Evolutionary conservation across 2,888 invertebrate species (phyloP).

Genomic region (Cataglyphis rosenhaueri): DNA sequence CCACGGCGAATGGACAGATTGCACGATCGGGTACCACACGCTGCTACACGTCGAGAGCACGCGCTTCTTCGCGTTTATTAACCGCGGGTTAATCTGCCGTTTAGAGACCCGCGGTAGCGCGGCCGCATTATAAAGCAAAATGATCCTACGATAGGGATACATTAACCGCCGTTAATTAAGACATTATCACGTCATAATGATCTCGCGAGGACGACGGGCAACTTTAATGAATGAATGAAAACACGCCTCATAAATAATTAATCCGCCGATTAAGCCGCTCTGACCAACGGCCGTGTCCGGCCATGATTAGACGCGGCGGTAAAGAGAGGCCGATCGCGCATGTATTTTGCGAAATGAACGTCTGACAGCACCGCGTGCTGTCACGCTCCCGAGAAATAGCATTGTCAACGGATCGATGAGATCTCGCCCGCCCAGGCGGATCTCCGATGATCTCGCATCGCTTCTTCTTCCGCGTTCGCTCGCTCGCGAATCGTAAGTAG

Average conservation of each 20-base stretch:
- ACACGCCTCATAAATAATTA: slow-evolving; percentile 86
- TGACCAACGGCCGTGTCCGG: slow-evolving; percentile 60
- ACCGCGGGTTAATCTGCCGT: slow-evolving; percentile 83
- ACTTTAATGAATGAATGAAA: slow-evolving; percentile 85
- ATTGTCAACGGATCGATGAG: neutral
- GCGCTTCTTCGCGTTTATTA: slow-evolving; percentile 80
- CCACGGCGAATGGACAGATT: slow-evolving; percentile 19
- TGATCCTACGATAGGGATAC: slow-evolving; percentile 83
- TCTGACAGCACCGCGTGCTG: slow-evolving; percentile 3
- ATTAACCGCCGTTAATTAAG: slow-evolving; percentile 85
- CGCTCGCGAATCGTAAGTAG: slow-evolving; percentile 40
- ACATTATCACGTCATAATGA: slow-evolving; percentile 86
- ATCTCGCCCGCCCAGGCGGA: slow-evolving; percentile 20
- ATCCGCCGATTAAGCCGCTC: slow-evolving; percentile 77
- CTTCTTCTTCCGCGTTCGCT: neutral
- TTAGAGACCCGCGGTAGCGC: slow-evolving; percentile 73
- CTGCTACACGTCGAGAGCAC: slow-evolving; percentile 54
- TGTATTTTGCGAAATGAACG: slow-evolving; percentile 18
- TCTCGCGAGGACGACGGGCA: slow-evolving; percentile 78
- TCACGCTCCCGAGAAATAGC: slow-evolving; percentile 1
- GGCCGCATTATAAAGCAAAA: slow-evolving; percentile 80
- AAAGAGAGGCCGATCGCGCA: neutral
- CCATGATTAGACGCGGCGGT: slow-evolving; percentile 18
- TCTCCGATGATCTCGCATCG: neutral
- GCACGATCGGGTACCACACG: slow-evolving; percentile 26